Evolutionary conservation across 30 jellyfish, hydroid and myxozoan genomes (phyloP).

Genomic region (Aurelia sp.): DNA sequence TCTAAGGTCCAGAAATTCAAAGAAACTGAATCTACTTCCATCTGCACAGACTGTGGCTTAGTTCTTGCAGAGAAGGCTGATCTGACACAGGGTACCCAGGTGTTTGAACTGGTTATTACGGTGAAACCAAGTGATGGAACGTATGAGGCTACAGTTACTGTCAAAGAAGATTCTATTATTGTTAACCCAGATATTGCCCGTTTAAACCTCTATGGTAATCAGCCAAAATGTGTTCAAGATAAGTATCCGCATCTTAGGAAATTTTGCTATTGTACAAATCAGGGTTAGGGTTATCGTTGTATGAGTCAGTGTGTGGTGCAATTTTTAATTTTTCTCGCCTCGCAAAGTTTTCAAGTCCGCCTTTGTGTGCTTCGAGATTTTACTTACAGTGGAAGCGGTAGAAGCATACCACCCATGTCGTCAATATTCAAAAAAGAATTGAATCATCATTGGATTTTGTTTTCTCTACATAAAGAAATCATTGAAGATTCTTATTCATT

Average conservation of each 20-base stretch:
- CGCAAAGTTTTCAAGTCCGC: too few species aligned
- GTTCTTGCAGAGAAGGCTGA: neutral
- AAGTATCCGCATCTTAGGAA: constrained; percentile 41
- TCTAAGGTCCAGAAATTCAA: neutral
- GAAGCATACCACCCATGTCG: too few species aligned
- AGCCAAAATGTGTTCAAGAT: constrained; percentile 62
- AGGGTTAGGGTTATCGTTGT: neutral
- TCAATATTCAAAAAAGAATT: too few species aligned
- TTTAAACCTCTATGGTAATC: constrained; percentile 55
- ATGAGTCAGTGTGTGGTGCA: too few species aligned
- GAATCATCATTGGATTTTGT: too few species aligned
- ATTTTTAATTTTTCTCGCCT: too few species aligned
- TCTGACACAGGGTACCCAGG: neutral
- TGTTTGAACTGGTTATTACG: constrained; percentile 5
- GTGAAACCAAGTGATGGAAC: constrained; percentile 44
- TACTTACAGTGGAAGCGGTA: too few species aligned
- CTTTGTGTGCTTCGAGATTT: too few species aligned
- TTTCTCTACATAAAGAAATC: too few species aligned
- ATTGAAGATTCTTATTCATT: too few species aligned
- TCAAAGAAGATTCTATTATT: neutral
- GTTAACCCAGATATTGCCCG: constrained; percentile 53
- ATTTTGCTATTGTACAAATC: constrained; percentile 42
- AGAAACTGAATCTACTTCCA: neutral
- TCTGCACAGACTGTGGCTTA: neutral
- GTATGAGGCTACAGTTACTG: constrained; percentile 23